Conservation (phyloP, 2,797 vertebrate species). For the Sarcoramphus papa region DNA sequence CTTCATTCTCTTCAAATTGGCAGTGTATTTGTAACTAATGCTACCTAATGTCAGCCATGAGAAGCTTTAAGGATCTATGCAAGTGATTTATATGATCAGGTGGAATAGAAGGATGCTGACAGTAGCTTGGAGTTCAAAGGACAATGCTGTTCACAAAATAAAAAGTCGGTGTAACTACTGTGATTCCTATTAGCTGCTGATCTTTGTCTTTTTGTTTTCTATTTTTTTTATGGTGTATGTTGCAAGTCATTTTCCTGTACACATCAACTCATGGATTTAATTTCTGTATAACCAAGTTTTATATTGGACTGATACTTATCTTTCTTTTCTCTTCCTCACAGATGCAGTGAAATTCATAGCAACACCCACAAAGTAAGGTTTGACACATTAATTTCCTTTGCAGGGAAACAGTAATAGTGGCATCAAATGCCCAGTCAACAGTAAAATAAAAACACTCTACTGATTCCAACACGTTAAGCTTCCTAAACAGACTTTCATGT, state of each 20-base stretch:
- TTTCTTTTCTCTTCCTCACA: neutral
- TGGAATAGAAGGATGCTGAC: neutral
- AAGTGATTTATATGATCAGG: neutral
- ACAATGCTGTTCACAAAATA: neutral
- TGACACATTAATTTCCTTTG: neutral
- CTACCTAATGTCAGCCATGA: neutral
- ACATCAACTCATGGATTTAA: neutral
- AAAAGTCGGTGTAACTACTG: neutral
- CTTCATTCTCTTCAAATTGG: neutral
- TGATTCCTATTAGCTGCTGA: neutral
- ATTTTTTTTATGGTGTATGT: neutral
- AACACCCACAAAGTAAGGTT: neutral
- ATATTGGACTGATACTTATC: neutral
- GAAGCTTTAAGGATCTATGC: neutral
- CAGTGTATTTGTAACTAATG: neutral
- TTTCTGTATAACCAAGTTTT: neutral
- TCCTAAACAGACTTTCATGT: neutral
- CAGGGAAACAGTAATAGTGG: neutral
- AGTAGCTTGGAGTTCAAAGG: neutral
- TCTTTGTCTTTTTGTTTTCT: neutral
- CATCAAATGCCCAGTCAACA: neutral
- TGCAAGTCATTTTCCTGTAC: neutral
- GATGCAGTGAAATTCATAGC: conserved; percentile 23
- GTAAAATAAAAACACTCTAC: neutral
- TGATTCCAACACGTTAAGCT: neutral